Evolutionary conservation across 2,888 invertebrate species (phyloP).

Genomic region (Chrysomela aeneicollis): DNA sequence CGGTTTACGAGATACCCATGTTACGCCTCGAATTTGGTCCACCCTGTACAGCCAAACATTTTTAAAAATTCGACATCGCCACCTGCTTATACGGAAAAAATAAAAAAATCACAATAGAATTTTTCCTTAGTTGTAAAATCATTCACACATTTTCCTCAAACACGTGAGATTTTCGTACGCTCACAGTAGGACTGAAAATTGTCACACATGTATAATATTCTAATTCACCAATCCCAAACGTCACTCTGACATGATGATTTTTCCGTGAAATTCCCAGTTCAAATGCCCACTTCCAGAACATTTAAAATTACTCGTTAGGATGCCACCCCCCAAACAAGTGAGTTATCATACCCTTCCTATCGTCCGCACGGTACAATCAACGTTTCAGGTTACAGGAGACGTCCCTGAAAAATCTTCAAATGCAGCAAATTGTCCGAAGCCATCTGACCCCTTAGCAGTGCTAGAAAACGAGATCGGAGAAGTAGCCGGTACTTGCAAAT

Average conservation of each 20-base stretch:
- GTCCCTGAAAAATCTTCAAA: not conserved
- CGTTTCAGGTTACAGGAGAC: conserved; percentile 10
- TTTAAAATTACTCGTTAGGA: conserved; percentile 10
- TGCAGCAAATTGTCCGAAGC: not conserved
- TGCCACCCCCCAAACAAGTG: conserved; percentile 8
- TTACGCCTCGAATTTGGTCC: too few relatives aligned
- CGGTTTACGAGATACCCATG: too few relatives aligned
- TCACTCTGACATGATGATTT: not conserved
- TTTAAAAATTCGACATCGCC: too few relatives aligned
- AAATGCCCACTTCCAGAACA: not conserved
- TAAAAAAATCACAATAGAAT: too few relatives aligned
- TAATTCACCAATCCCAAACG: too few relatives aligned
- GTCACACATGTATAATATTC: not conserved
- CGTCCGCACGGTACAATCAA: conserved; percentile 12
- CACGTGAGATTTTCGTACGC: too few relatives aligned
- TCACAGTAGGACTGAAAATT: too few relatives aligned
- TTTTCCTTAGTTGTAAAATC: too few relatives aligned
- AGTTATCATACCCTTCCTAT: not conserved
- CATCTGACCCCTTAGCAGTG: conserved; percentile 17
- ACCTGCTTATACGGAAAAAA: too few relatives aligned
- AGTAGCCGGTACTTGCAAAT: conserved; percentile 14
- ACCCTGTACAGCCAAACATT: too few relatives aligned
- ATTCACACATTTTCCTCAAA: too few relatives aligned
- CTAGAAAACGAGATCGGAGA: conserved; percentile 23
- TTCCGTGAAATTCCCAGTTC: conserved; percentile 6